Percentiles rank a stretch among this genome's conserved stretches.
These are phyloP conservation scores for Aspiorhynchus laticeps DNA, from an alignment of 2,113 vertebrate species.

Conservation along the genomic window DNA sequence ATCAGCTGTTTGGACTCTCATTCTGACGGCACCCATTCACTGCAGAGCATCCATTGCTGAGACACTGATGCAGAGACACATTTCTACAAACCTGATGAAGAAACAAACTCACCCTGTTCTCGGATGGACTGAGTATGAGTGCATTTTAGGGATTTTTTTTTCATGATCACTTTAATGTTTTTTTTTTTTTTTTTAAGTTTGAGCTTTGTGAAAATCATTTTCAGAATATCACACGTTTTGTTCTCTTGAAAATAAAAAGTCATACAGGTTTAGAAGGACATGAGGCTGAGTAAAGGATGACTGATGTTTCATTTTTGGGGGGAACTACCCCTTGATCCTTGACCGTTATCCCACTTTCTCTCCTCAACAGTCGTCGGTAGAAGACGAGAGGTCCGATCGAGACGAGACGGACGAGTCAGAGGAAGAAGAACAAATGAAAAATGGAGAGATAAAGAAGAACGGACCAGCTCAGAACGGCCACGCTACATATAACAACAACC, in stretches of 20 bases:
- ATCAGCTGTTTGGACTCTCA: too few relatives aligned
- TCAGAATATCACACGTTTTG: not conserved
- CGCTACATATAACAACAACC: constrained; percentile 84
- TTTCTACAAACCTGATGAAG: too few relatives aligned
- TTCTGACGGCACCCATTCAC: too few relatives aligned
- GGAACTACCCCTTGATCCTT: not conserved
- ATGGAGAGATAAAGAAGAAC: constrained; percentile 72
- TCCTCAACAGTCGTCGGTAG: constrained; percentile 75
- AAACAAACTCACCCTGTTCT: too few relatives aligned
- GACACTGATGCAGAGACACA: too few relatives aligned
- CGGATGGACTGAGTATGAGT: too few relatives aligned
- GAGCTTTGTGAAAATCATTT: not conserved
- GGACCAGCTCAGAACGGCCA: constrained; percentile 84
- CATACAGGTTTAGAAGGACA: not conserved
- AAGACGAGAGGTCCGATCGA: constrained; percentile 90
- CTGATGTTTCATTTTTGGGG: not conserved
- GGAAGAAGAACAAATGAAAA: constrained; percentile 72
- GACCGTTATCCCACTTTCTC: too few relatives aligned
- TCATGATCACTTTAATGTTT: not conserved
- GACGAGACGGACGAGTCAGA: constrained; percentile 92
- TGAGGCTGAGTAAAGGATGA: too few relatives aligned
- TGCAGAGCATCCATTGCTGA: too few relatives aligned
- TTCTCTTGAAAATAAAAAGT: not conserved
- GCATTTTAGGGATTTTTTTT: not conserved
- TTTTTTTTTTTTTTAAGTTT: too few relatives aligned